Conservation (phyloP, 2,888 invertebrate species). For the Morpho achilles region DNA sequence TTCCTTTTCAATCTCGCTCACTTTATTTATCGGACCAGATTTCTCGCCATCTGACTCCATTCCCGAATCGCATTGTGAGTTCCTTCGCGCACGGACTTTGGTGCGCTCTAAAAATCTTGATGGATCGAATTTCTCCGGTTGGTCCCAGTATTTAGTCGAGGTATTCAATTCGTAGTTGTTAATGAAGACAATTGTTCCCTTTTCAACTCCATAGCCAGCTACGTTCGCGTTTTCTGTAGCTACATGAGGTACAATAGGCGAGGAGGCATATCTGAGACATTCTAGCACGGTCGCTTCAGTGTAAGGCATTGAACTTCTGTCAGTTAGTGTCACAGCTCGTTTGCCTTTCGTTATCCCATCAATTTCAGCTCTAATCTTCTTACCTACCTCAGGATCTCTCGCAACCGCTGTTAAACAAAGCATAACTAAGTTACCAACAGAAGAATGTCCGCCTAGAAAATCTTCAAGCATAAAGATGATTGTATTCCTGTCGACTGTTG, state of each 20-base stretch:
- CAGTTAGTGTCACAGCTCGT: slow-evolving; percentile 80
- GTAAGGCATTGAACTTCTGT: slow-evolving; percentile 85
- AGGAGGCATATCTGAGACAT: slow-evolving; percentile 87
- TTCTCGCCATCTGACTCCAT: slow-evolving; percentile 74
- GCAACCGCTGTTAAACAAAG: slow-evolving; percentile 85
- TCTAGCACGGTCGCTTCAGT: slow-evolving; percentile 91
- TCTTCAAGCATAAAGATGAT: slow-evolving; percentile 92
- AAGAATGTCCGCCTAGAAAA: slow-evolving; percentile 92
- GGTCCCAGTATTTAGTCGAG: slow-evolving; percentile 85
- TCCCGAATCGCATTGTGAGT: slow-evolving; percentile 76
- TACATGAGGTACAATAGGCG: slow-evolving; percentile 94
- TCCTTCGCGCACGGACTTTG: slow-evolving; percentile 52
- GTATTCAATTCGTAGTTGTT: slow-evolving; percentile 91
- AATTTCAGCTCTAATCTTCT: slow-evolving; percentile 84
- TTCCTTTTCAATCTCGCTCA: slow-evolving; percentile 52
- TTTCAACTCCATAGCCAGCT: slow-evolving; percentile 84
- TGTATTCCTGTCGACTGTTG: slow-evolving; percentile 85
- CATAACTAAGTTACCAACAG: slow-evolving; percentile 91
- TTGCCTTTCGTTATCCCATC: slow-evolving; percentile 79
- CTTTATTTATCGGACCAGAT: slow-evolving; percentile 39
- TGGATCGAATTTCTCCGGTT: slow-evolving; percentile 86
- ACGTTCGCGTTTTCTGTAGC: slow-evolving; percentile 87
- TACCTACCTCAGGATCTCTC: slow-evolving; percentile 81
- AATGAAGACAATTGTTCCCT: slow-evolving; percentile 89
- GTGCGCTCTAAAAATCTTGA: slow-evolving; percentile 83